Evolutionary conservation across 2,797 vertebrate species (phyloP).

Genomic region (Poeciliopsis paucimaculata): DNA sequence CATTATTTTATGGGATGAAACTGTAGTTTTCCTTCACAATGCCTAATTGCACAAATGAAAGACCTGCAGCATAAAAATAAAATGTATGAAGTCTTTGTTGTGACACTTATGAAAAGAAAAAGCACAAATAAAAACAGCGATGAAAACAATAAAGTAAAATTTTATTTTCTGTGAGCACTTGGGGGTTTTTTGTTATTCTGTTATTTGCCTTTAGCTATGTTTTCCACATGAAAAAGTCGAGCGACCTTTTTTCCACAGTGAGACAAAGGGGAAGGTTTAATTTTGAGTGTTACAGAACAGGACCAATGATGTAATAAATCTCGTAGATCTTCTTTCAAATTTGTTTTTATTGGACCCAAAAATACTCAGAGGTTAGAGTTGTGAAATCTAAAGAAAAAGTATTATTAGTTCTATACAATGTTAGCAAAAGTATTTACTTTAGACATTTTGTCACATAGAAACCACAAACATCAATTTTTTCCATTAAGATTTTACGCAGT

Average conservation of each 20-base stretch:
- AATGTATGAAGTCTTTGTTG: background rate
- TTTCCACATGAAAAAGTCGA: background rate
- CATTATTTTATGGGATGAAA: background rate
- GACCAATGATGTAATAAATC: background rate
- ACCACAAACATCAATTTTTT: background rate
- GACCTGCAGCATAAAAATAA: background rate
- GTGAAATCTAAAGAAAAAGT: background rate
- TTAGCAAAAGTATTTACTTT: background rate
- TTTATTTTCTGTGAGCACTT: background rate
- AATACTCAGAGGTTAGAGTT: background rate
- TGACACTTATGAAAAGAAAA: background rate
- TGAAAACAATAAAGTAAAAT: background rate
- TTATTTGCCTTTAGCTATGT: background rate
- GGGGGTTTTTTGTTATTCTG: background rate
- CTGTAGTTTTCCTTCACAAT: background rate
- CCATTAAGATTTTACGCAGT: background rate
- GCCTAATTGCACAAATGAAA: background rate
- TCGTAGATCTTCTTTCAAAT: background rate
- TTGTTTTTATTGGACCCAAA: background rate
- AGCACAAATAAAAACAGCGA: background rate
- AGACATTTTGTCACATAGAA: background rate
- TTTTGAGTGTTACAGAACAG: background rate
- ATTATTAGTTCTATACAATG: background rate
- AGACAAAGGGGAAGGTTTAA: background rate
- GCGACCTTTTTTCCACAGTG: background rate